A percentile compares a stretch with the other conserved stretches of the same genome.
Conservation (phyloP, 2,888 invertebrate species). For the Pyralis farinalis region DNA sequence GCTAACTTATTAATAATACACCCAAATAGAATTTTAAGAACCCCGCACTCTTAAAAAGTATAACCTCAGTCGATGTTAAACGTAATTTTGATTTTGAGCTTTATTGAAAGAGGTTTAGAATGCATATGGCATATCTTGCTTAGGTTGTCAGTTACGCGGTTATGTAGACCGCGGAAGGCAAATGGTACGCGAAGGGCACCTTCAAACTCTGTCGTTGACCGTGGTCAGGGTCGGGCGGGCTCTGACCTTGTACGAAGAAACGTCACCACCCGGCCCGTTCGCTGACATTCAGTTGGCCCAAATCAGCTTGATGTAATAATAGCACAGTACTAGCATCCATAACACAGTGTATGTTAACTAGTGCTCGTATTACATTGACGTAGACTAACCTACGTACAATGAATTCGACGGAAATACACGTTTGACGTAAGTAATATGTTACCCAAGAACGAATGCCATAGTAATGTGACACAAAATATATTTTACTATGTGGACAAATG, state of each 20-base stretch:
- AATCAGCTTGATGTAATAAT: slow-evolving; percentile 40
- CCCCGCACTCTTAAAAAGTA: no score
- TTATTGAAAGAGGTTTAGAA: background rate
- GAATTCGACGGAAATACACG: no score
- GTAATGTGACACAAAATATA: no score
- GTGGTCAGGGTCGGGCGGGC: slow-evolving; percentile 71
- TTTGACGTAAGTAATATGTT: no score
- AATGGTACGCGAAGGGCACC: slow-evolving; percentile 59
- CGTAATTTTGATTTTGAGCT: background rate
- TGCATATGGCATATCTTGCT: background rate
- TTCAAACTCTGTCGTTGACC: slow-evolving; percentile 74
- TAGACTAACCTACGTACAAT: no score
- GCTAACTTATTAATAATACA: no score
- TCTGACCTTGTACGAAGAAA: slow-evolving; percentile 59
- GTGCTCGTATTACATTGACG: background rate
- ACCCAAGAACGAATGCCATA: no score
- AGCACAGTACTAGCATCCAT: background rate
- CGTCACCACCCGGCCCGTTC: slow-evolving; percentile 30
- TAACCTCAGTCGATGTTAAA: no score
- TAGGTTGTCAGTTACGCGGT: background rate
- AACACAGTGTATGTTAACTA: slow-evolving; percentile 1
- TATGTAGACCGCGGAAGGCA: slow-evolving; percentile 5
- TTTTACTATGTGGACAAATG: no score
- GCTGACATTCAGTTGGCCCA: slow-evolving; percentile 37
- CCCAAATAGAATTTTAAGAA: no score